phyloP scores from a whole-genome alignment of 2,888 invertebrate genomes.

The Mesochorus sp. region DNA sequence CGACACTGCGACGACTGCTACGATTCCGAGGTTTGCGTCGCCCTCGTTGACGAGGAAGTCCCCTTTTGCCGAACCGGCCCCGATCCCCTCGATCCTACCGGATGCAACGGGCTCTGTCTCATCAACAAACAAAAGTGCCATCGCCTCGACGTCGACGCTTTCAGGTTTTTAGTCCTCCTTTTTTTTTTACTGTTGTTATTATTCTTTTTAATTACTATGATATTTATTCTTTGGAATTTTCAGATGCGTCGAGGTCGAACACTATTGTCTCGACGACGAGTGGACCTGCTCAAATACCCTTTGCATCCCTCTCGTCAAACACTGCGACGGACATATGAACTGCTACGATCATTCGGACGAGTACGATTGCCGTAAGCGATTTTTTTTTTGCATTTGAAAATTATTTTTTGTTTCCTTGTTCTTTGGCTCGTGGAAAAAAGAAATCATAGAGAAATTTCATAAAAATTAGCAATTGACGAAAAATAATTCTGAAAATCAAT shows the following conservation, averaged over 20 bases:
- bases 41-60: conserved; percentile 85
- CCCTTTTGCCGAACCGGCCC: conserved; percentile 84
- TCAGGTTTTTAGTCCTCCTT: conserved; percentile 71
- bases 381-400: conserved; percentile 19
- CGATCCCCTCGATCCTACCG: conserved; percentile 85
- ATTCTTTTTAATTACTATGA: conserved; percentile 20
- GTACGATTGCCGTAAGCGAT: conserved; percentile 86
- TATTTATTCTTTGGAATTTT: conserved; percentile 66
- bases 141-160: conserved; percentile 80
- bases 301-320: conserved; percentile 86
- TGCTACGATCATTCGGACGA: conserved; percentile 91
- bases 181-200: neutral
- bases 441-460: too few relatives aligned
- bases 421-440: neutral
- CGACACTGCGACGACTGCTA: conserved; percentile 78
- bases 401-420: neutral
- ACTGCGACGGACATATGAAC: conserved; percentile 89
- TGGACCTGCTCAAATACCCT: conserved; percentile 89
- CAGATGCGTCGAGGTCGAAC: conserved; percentile 84
- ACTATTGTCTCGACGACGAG: conserved; percentile 85
- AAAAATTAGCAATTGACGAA: too few relatives aligned
- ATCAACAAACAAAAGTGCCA: conserved; percentile 81
- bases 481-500: too few relatives aligned
- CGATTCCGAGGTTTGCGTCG: conserved; percentile 85
- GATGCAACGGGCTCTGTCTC: conserved; percentile 82